These are phyloP conservation scores for Coptodon rendalli DNA, from an alignment of 2,113 vertebrate genomes.

Conservation along the genomic window DNA sequence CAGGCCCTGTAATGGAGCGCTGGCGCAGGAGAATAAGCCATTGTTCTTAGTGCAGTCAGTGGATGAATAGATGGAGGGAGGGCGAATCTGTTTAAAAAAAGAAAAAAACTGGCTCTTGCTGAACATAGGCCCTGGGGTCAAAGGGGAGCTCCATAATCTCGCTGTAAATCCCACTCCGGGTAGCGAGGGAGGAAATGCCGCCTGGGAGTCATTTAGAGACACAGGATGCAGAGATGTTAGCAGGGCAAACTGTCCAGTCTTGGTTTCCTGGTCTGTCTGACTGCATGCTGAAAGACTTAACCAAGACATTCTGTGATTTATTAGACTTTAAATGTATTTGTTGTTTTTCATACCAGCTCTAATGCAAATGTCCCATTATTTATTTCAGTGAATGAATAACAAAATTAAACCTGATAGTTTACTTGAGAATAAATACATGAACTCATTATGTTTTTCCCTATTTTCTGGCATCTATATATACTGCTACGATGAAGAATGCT, in stretches of 20 bases:
- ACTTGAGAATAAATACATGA: background rate
- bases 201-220: constrained; percentile 57
- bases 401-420: background rate
- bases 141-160: constrained; percentile 58
- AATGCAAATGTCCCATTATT: background rate
- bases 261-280: constrained; percentile 40
- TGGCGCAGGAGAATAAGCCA: constrained; percentile 83
- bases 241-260: constrained; percentile 3
- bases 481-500: background rate
- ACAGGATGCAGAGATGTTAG: constrained; percentile 31
- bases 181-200: background rate
- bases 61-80: constrained; percentile 52
- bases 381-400: background rate
- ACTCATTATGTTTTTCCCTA: background rate
- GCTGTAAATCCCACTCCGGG: constrained; percentile 54
- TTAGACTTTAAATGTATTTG: background rate
- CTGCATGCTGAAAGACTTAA: background rate
- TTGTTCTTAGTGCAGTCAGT: constrained; percentile 79
- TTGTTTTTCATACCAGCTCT: background rate
- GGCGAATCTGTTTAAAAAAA: background rate
- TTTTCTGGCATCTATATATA: background rate
- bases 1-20: constrained; percentile 77
- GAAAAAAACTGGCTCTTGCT: background rate
- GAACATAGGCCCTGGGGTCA: constrained; percentile 52
- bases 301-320: background rate